Percentiles rank a stretch among this genome's conserved stretches.
These are phyloP conservation scores for Epinotia brunnichana DNA, from an alignment of 2,888 invertebrate genomes.

Conservation along the genomic window DNA sequence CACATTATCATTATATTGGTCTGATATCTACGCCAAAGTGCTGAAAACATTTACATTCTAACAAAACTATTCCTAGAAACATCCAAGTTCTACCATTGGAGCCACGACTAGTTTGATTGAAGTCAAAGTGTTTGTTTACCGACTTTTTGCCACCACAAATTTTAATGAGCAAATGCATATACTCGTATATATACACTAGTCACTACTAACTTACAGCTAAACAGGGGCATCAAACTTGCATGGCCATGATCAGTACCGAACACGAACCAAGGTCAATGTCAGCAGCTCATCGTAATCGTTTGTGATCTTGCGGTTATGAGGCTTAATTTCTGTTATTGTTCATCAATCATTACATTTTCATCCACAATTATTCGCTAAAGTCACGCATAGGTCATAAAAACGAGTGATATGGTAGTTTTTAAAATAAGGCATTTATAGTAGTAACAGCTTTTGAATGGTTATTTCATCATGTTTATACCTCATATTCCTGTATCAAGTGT, in stretches of 20 bases:
- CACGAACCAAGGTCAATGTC: constrained; percentile 36
- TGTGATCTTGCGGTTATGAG: background rate
- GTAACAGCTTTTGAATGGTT: too few relatives aligned
- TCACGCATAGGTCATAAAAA: constrained; percentile 30
- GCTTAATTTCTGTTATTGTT: constrained; percentile 27
- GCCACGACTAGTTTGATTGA: background rate
- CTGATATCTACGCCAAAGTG: too few relatives aligned
- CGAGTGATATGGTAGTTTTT: background rate
- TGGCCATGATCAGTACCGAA: constrained; percentile 16
- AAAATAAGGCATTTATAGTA: constrained; percentile 10
- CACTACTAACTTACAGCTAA: constrained; percentile 1
- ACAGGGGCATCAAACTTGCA: constrained; percentile 34
- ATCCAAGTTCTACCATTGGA: background rate
- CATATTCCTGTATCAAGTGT: background rate
- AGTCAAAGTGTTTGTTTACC: background rate
- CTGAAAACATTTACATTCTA: too few relatives aligned
- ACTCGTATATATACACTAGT: background rate
- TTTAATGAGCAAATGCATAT: background rate
- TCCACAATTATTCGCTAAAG: constrained; percentile 9
- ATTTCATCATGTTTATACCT: background rate
- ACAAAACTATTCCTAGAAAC: background rate
- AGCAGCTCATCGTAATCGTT: constrained; percentile 22
- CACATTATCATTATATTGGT: too few relatives aligned
- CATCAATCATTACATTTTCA: background rate
- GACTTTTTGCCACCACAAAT: background rate